A percentile compares a stretch with the other conserved stretches of the same genome.
Conservation (phyloP, 2,888 invertebrate species). For the Lordiphosa fenestrarum region DNA sequence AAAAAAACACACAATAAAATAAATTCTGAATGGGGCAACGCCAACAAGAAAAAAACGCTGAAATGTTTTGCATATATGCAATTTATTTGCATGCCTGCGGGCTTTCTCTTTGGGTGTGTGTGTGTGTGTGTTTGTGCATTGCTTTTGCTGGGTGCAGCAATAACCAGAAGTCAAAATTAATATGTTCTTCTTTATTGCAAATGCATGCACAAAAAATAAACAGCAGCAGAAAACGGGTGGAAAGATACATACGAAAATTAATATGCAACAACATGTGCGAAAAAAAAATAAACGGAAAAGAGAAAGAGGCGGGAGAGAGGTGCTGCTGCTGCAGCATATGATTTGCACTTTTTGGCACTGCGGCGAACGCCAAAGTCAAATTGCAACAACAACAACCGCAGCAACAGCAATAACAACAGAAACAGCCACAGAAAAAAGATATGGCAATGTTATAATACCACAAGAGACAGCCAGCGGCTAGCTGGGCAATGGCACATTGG, state of each 20-base stretch:
- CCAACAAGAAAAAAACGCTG: constrained; percentile 39
- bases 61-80: constrained; percentile 67
- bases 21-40: constrained; percentile 59
- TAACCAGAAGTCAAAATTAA: constrained; percentile 70
- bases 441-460: constrained; percentile 45
- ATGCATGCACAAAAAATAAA: constrained; percentile 50
- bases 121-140: background rate
- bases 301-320: constrained; percentile 21
- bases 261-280: constrained; percentile 70
- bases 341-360: constrained; percentile 55
- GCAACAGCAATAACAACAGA: constrained; percentile 35
- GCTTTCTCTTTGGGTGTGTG: constrained; percentile 23
- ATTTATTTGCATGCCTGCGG: constrained; percentile 62
- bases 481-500: constrained; percentile 3
- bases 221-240: constrained; percentile 10
- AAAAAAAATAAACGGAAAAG: constrained; percentile 30
- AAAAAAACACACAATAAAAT: constrained; percentile 40
- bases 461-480: constrained; percentile 12
- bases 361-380: constrained; percentile 44
- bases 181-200: constrained; percentile 72
- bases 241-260: constrained; percentile 48
- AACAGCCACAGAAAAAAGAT: constrained; percentile 17
- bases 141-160: constrained; percentile 49
- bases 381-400: constrained; percentile 42
- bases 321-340: constrained; percentile 41